Base-by-base conservation (phyloP, 2,797 vertebrate genomes). In the Falco concolor region DNA sequence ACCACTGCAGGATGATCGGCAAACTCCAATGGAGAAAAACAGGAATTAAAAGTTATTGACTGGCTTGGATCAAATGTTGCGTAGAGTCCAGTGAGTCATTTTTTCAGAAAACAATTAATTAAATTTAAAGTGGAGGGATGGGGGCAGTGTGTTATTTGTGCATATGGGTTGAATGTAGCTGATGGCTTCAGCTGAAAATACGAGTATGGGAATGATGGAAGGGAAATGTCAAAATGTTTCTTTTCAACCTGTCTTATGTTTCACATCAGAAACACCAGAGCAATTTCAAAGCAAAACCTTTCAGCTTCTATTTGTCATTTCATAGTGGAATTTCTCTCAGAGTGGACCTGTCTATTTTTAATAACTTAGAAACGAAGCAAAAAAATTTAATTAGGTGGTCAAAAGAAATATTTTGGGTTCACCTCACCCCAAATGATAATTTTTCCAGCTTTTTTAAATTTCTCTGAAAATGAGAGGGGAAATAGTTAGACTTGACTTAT, bases 141-240 rank as follows among this genome's bases (percentile, higher is more conserved):
- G 23, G 32, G 65, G 40, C n/a, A 49, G 49, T 12, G 52, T 65
- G 38, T 85, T 80, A 24, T 57, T 94, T 76, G 34, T 38, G 85
- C 83, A 18, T 23, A 68, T 8, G 45, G 61, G 38, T 21, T 83
- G 89, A 88, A 57, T 30, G 65, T 9, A 27, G 68, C 57, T 86
- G 87, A 81, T 91, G 73, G 73, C 27, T 95, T 83, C 57, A 76
- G 40, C 36, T 64, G 84, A 76, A 87, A 96, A 89, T 34, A 42
- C 72, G 95, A 91, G 68, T 21, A 28, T 50, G 49, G 42, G 25
- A 23, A 80, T 93, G 93, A 94, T 75, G 91, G 93, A 95, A 93
- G 42, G 78, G 87, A 93, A 93, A 94, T 75, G 93, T 95, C 89
- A 92, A 88, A 96, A 95, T 68, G 63, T 68, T 94, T 90, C 91